These are phyloP conservation scores for Rutpela maculata DNA, from an alignment of 2,888 invertebrate genomes.

Conservation along the genomic window DNA sequence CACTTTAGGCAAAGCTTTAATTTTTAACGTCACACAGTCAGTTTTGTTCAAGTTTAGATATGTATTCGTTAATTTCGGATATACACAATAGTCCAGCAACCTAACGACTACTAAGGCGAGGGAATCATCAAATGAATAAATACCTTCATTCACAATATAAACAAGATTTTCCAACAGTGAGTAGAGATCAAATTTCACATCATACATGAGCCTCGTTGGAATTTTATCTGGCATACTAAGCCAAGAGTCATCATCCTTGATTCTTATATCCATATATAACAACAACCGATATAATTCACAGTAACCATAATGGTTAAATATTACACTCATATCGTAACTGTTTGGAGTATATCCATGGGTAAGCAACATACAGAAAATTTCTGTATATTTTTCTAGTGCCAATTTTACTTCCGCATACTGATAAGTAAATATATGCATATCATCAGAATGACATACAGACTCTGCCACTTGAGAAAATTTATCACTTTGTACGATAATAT, in stretches of 20 bases:
- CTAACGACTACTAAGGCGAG: not conserved
- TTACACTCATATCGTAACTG: not conserved
- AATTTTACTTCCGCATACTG: not conserved
- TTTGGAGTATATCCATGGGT: slow-evolving; percentile 14
- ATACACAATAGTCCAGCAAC: slow-evolving; percentile 26
- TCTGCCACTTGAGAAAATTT: not conserved
- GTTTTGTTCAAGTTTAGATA: not conserved
- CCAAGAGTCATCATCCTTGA: slow-evolving; percentile 21
- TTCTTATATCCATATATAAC: slow-evolving; percentile 20
- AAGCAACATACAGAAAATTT: slow-evolving; percentile 26
- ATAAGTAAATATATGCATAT: not conserved
- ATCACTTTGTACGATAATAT: slow-evolving; percentile 12
- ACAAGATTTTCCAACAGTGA: not conserved
- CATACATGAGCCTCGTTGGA: slow-evolving; percentile 12
- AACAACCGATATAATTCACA: slow-evolving; percentile 38
- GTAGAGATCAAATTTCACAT: not conserved
- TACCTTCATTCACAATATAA: not conserved
- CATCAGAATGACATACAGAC: slow-evolving; percentile 5
- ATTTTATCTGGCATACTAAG: slow-evolving; percentile 14
- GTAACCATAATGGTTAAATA: slow-evolving; percentile 31
- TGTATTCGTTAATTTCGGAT: slow-evolving; percentile 1
- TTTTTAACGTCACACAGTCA: not conserved
- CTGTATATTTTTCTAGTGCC: slow-evolving; percentile 13
- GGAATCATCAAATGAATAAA: not conserved
- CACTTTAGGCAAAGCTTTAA: slow-evolving; percentile 12